Base-by-base conservation (phyloP, 1,140 invertebrate genomes). In the Polypedilum pembai region DNA sequence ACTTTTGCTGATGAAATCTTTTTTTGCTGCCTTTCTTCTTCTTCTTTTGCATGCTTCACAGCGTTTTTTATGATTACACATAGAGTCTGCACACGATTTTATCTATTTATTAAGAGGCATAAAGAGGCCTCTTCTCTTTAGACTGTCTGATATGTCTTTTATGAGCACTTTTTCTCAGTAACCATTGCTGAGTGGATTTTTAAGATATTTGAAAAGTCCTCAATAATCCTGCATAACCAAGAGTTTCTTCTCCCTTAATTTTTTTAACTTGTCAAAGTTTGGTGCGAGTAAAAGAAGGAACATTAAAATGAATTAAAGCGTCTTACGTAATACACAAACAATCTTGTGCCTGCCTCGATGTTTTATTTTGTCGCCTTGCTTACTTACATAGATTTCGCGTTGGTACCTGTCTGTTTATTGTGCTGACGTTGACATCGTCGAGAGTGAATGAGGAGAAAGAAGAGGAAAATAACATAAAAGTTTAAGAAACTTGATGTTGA, bases 1-100 rank as follows among this genome's bases (percentile, higher is more conserved):
- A 56, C 45, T 56, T 56, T 56, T 56, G 45, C n/a, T 56, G 45
- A 56, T 56, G 45, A 56, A 56, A 56, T 56, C 45, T 56, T 56
- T 56, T 56, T 56, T 56, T 15, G 0, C 45, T 56, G 4, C 24
- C 24, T 15, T 56, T 56, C 45, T 45, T 45, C 41, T 10, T 45
- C 45, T 56, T 56, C 15, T 56, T 45, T 45, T 45, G 8, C 41
- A 12, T 15, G 45, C 45, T 56, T 56, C n/a, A 12, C 45, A 4
- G 12, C 45, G n/a, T n/a, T 56, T 56, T 33, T 33, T 33, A 33
- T 33, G 24, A 33, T 33, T 33, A 33, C 24, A 33, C 24, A 33
- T 33, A 33, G 24, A 33, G 24, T 33, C 24, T 33, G 24, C 24
- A 33, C 24, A 33, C 24, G 24, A 33, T 33, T 33, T 33, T 33